Percentiles rank a stretch among this genome's conserved stretches.
phyloP scores from a whole-genome alignment of 2,113 vertebrate species.

The Peromyscus leucopus region DNA sequence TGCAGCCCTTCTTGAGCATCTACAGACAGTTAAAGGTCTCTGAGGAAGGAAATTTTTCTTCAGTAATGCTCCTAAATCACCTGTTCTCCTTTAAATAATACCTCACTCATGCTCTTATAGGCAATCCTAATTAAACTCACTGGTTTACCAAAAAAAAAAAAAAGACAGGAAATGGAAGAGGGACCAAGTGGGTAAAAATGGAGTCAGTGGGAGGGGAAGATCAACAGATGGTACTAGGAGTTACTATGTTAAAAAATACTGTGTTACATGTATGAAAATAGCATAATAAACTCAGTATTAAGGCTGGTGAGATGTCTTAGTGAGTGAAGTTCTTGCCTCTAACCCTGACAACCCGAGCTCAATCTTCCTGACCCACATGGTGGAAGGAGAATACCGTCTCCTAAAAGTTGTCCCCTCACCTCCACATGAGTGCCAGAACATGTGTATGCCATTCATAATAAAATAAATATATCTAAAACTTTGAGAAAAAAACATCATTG shows the following conservation, averaged over 20 bases:
- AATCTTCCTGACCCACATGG: neutral
- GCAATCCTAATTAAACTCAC: neutral
- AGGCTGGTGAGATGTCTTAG: fast-evolving
- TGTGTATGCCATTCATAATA: neutral
- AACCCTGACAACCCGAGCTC: neutral
- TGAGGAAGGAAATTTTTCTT: neutral
- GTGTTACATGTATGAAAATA: neutral
- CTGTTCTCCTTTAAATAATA: neutral
- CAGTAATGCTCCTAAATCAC: no score
- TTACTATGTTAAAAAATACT: neutral
- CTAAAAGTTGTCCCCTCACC: neutral
- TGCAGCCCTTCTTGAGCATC: no score
- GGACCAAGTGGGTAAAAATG: neutral
- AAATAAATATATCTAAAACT: neutral
- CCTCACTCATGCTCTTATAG: neutral
- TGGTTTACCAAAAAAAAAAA: neutral
- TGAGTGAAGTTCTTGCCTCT: no score
- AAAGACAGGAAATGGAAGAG: neutral
- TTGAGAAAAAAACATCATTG: no score
- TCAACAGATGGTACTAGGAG: neutral
- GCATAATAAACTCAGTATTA: neutral
- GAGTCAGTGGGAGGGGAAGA: fast-evolving
- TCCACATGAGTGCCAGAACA: neutral
- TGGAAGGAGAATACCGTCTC: neutral
- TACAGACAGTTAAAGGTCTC: neutral